Conservation (phyloP, 1,140 invertebrate genomes). For the Micrasema minimum region DNA sequence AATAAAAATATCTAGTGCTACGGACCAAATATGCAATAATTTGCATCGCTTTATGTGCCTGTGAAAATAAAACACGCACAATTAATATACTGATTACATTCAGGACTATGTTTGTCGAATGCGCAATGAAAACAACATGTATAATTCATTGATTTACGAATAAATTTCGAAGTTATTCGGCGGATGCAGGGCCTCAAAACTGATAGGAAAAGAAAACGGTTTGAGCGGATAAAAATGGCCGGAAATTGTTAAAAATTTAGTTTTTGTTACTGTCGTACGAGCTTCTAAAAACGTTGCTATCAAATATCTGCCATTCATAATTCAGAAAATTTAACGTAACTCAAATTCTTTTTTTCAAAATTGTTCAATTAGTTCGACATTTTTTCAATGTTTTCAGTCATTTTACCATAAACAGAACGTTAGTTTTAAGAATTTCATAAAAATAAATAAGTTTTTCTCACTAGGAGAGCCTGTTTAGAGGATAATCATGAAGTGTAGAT, state of each 20-base stretch:
- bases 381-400: no score
- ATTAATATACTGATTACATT: constrained; percentile 32
- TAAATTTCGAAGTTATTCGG: constrained; percentile 12
- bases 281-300: background rate
- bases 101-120: constrained; percentile 11
- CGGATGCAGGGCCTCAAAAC: background rate
- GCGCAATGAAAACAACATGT: constrained; percentile 10
- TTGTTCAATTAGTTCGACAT: background rate
- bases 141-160: constrained; percentile 14
- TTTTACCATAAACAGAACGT: no score
- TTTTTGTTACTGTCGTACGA: background rate
- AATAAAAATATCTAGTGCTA: constrained; percentile 11
- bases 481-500: no score
- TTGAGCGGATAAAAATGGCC: background rate
- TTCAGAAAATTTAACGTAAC: background rate
- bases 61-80: constrained; percentile 27
- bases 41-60: constrained; percentile 9
- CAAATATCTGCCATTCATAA: background rate
- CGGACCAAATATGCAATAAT: constrained; percentile 25
- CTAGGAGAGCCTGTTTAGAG: no score
- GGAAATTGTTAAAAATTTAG: background rate
- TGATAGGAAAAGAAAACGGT: background rate
- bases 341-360: background rate
- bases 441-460: no score
- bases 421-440: no score